Percentiles rank a stretch among this genome's conserved stretches.
Evolutionary conservation across 2,797 vertebrate species (phyloP).

Genomic region (Phoebastria nigripes): DNA sequence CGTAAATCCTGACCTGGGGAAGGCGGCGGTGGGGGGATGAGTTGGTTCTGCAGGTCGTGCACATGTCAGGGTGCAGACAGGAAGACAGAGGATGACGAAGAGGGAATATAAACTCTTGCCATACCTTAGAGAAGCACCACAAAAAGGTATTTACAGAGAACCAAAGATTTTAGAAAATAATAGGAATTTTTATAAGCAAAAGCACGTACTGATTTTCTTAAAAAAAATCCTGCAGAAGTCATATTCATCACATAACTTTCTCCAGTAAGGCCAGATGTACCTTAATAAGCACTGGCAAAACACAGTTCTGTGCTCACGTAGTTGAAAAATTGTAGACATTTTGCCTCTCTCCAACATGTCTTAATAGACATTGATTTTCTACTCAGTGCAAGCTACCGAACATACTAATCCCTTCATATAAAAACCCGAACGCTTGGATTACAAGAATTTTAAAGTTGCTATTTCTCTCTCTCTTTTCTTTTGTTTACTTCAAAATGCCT

Average conservation of each 20-base stretch:
- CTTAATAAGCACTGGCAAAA: not conserved
- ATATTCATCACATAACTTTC: not conserved
- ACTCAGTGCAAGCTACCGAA: not conserved
- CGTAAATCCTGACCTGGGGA: not conserved
- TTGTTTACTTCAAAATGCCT: not conserved
- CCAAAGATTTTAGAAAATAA: not conserved
- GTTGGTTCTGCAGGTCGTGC: not conserved
- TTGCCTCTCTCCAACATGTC: not conserved
- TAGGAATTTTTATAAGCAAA: not conserved
- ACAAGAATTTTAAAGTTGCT: not conserved
- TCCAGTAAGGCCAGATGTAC: not conserved
- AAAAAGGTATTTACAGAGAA: not conserved
- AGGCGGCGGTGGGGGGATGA: not conserved
- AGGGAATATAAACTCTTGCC: not conserved
- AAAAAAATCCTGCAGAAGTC: not conserved
- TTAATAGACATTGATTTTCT: not conserved
- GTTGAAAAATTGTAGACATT: not conserved
- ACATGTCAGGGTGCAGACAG: not conserved
- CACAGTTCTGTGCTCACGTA: rapidly evolving
- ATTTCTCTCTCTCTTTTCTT: not conserved
- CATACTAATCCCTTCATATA: not conserved
- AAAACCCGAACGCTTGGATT: not conserved
- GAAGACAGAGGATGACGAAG: not conserved
- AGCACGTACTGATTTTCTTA: not conserved
- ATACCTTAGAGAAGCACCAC: not conserved